These are phyloP conservation scores for Sipha maydis DNA, from an alignment of 2,888 invertebrate species.

Conservation along the genomic window DNA sequence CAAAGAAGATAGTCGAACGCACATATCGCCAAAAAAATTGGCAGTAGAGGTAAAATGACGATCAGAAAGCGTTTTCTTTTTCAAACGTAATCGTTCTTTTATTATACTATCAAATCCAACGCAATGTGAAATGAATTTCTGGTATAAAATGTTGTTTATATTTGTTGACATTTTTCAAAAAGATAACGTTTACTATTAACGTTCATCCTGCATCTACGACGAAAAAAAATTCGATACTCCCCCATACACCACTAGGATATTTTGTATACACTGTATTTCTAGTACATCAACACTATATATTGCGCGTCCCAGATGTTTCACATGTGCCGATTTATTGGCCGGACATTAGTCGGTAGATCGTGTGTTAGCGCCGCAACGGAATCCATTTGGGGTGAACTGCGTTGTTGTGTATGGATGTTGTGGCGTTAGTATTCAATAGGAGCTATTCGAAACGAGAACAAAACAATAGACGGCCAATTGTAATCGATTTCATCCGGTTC, in stretches of 20 bases:
- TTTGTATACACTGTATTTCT: not conserved
- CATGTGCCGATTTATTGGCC: not conserved
- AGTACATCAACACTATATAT: not conserved
- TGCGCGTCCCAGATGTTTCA: not conserved
- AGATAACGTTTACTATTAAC: no score
- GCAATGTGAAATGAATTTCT: no score
- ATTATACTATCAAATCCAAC: no score
- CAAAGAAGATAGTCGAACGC: no score
- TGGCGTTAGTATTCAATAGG: not conserved
- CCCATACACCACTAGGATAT: no score
- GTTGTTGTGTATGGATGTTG: not conserved
- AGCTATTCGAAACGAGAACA: not conserved
- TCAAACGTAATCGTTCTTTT: no score
- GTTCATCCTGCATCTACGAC: not conserved
- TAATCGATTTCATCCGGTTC: not conserved
- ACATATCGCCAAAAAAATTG: no score
- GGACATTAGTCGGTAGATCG: no score
- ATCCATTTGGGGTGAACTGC: not conserved
- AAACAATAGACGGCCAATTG: not conserved
- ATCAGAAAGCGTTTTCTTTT: no score
- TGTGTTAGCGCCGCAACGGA: not conserved
- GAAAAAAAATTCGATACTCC: not conserved
- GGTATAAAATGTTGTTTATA: no score
- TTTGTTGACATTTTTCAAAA: no score
- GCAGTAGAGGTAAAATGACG: no score